A percentile compares a stretch with the other conserved stretches of the same genome.
Conservation (phyloP, 2,888 invertebrate species). For the Leucozona laternaria region DNA sequence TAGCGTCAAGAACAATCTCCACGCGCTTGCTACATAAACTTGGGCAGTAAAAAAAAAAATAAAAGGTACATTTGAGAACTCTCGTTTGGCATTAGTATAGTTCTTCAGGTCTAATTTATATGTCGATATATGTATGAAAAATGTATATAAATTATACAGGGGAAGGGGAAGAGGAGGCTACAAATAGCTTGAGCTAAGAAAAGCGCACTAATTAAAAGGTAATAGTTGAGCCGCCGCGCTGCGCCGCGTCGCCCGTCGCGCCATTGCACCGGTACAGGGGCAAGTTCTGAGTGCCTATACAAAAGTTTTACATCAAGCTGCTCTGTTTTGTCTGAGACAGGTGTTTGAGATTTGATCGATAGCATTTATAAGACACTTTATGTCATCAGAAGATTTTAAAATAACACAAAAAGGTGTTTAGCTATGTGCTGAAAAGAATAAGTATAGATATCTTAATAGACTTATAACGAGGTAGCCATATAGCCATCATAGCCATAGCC, state of each 20-base stretch:
- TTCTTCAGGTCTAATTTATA: constrained; percentile 46
- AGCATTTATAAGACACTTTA: constrained; percentile 50
- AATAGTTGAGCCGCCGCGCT: not conserved
- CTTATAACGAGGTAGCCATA: not conserved
- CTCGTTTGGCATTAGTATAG: constrained; percentile 38
- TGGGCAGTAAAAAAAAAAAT: not conserved
- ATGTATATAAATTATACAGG: not conserved
- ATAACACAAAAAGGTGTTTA: not conserved
- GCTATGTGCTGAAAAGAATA: constrained; percentile 10
- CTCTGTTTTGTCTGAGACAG: constrained; percentile 59
- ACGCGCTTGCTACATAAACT: not conserved
- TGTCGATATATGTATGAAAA: not conserved
- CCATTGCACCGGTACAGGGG: not conserved
- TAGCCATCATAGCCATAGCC: too few species aligned
- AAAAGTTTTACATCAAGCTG: constrained; percentile 4
- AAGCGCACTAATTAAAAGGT: constrained; percentile 57
- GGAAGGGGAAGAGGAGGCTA: not conserved
- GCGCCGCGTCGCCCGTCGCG: not conserved
- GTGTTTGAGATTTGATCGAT: constrained; percentile 60
- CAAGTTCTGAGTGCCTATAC: constrained; percentile 8
- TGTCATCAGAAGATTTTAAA: constrained; percentile 36
- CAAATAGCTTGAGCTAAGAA: constrained; percentile 41
- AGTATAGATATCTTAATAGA: not conserved
- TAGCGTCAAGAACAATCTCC: constrained; percentile 50
- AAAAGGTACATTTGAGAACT: constrained; percentile 22